Evolutionary conservation across 2,888 invertebrate genomes (phyloP), one percentile per base, ranked within the genome.

Genomic region (Drymonia ruficornis): DNA sequence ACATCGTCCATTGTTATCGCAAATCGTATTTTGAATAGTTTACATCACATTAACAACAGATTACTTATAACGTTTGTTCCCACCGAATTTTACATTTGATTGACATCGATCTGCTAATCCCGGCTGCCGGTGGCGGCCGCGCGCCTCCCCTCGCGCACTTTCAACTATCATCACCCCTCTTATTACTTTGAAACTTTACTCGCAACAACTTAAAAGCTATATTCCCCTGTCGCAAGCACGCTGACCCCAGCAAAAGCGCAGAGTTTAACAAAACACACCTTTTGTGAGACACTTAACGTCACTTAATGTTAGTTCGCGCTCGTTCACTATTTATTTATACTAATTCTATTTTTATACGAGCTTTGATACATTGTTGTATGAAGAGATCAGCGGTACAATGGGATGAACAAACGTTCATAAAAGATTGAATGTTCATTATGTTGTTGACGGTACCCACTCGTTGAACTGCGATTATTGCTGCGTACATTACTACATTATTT

Each of bases 221-320:
- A 49, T 31, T 59, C 19, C 16, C 15, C 9, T 18, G 28, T 28
- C 28, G 0, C 36, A 18, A 11, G n/a, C 13, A 48, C 4, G 31
- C 19, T 49, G 49, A 55, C 70, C 61, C 66, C 57, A 42, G 49
- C 54, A 54, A 55, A 49, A 61, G 65, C 50, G 52, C 45, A 55
- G 53, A 54, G 61, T 61, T 75, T 67, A 75, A 82, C 82, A 83
- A 81, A 84, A 83, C 72, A 70, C 65, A 64, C 65, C 77, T 81
- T 80, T 87, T 87, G 83, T 85, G 64, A 70, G 65, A 73, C 89
- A 89, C 89, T 90, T 84, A 87, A 86, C 88, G 83, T 87, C 83
- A 89, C 89, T 90, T 84, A 87, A 86, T 87, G 83, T 87, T 83
- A 81, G 70, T 83, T 71, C 79, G 78, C 72, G 74, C 73, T 73